Evolutionary conservation across 1,140 invertebrate genomes (phyloP), one percentile per base, ranked within the genome.

Genomic region (Drosophila kikkawai): DNA sequence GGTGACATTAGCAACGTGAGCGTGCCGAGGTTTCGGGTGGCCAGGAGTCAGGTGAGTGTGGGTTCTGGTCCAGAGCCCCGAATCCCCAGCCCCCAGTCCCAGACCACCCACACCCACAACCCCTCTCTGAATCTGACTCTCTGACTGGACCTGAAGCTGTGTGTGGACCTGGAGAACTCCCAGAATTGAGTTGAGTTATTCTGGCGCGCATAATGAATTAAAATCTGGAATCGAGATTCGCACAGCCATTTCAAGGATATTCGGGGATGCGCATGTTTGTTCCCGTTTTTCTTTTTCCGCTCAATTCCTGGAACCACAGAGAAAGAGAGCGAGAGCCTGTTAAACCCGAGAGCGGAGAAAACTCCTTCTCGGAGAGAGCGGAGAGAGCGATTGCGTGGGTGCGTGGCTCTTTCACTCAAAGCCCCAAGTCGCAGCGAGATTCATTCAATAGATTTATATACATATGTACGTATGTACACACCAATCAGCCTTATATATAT

Each of bases 201-300:
- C 67, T 47, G 66, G 65, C 67, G 75, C 77, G 79, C 77, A 87
- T 71, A 73, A 90, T 82, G 85, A 87, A 90, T 90, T 88, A 77
- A 84, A 78, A 77, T 85, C 82, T 86, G 82, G 82, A 86, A 88
- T 78, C 76, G 73, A 70, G 67, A 61, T 50, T 75, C 77, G 56
- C 53, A 56, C 53, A 39, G 53, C 51, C 45, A 79, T 88, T 88
- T 88, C 85, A 88, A 85, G 85, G 81, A 88, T 88, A 90, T 79
- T 64, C 85, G 66, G 78, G 85, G 85, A 88, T 88, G 85, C 85
- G 85, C 85, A 88, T 88, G 85, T 90, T 88, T 88, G 83, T 88
- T 88, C 81, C 85, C 85, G 85, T 79, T 88, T 76, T 63, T 66
- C 53, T 80, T 75, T 87, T 75, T 79, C 61, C 74, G 71, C 86